A percentile compares a stretch with the other conserved stretches of the same genome.
phyloP scores from a whole-genome alignment of 2,797 vertebrate species.

The Amazona finschi region DNA sequence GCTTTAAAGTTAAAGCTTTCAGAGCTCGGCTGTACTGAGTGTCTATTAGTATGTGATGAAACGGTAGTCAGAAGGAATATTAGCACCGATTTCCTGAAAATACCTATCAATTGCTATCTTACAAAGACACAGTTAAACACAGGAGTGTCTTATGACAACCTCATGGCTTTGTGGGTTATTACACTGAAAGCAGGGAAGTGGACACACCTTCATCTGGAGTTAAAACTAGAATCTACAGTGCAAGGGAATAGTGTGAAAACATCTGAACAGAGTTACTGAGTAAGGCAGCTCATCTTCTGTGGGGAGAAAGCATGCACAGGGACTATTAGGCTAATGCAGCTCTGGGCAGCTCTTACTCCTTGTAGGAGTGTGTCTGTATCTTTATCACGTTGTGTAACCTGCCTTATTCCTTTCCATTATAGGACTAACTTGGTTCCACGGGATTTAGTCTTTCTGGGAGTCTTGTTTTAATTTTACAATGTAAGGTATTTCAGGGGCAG shows the following conservation, averaged over 20 bases:
- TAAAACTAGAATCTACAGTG: not conserved
- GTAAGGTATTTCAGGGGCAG: constrained; percentile 4
- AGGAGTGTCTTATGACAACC: not conserved
- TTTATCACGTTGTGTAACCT: not conserved
- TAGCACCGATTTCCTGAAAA: not conserved
- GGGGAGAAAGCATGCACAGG: not conserved
- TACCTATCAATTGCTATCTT: not conserved
- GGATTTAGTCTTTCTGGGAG: not conserved
- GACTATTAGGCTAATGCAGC: not conserved
- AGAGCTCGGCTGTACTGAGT: not conserved
- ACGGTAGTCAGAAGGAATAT: not conserved
- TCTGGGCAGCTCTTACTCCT: not conserved
- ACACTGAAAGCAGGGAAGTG: not conserved
- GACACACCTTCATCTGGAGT: not conserved
- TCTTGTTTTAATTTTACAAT: not conserved
- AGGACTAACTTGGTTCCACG: not conserved
- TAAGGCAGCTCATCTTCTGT: not conserved
- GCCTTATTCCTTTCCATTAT: not conserved
- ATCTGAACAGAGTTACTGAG: not conserved
- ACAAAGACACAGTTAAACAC: not conserved
- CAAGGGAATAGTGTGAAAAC: not conserved
- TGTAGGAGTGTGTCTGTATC: not conserved
- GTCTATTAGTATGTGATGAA: not conserved
- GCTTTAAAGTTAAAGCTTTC: not conserved
- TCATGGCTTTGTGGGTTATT: not conserved